Evolutionary conservation across 2,888 invertebrate species (phyloP).

Genomic region (Thalpophila matura): DNA sequence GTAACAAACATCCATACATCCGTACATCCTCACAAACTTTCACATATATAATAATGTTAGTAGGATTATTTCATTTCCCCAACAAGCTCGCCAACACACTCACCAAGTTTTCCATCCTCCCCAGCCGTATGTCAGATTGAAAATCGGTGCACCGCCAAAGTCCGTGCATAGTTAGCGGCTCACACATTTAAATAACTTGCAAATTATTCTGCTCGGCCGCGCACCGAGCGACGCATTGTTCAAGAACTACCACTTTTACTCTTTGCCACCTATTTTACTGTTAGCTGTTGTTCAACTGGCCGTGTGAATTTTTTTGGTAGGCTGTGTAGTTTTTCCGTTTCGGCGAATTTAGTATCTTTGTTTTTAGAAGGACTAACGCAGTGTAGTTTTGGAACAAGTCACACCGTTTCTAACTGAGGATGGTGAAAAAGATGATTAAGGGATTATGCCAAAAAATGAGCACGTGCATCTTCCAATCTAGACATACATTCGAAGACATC

Average conservation of each 20-base stretch:
- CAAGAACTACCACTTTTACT: constrained; percentile 58
- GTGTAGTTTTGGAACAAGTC: too few species aligned
- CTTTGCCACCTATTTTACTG: constrained; percentile 56
- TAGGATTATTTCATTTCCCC: neutral
- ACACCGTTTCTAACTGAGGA: too few species aligned
- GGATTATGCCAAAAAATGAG: too few species aligned
- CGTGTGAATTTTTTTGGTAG: constrained; percentile 18
- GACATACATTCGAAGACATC: too few species aligned
- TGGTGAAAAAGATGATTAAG: too few species aligned
- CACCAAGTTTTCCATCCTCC: neutral
- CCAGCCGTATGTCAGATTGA: constrained; percentile 43
- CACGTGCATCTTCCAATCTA: too few species aligned
- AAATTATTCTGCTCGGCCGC: constrained; percentile 67
- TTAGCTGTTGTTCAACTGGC: constrained; percentile 1
- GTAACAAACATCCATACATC: too few species aligned
- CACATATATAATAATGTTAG: too few species aligned
- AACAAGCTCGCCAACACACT: neutral
- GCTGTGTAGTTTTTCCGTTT: neutral
- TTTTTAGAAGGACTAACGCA: too few species aligned
- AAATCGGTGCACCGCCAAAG: constrained; percentile 66
- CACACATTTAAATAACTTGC: constrained; percentile 75
- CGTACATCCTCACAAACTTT: too few species aligned
- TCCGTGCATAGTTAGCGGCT: constrained; percentile 70
- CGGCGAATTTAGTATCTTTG: too few species aligned
- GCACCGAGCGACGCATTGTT: constrained; percentile 64